Base-by-base conservation (phyloP, 2,113 vertebrate genomes). In the Pygoscelis antarcticus region DNA sequence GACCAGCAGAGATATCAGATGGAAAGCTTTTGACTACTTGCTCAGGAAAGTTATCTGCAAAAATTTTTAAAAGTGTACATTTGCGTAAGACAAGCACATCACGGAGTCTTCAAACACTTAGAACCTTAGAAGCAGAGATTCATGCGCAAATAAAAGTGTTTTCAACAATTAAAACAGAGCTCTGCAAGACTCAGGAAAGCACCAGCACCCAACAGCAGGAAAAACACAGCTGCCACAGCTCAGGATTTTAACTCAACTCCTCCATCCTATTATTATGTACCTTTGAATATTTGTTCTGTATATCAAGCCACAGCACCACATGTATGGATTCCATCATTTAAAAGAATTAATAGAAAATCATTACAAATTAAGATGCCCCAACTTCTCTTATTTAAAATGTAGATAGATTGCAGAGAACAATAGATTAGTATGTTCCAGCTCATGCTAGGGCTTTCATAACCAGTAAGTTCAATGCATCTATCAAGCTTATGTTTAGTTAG, bases 21-120 rank as follows among this genome's bases (percentile, higher is more conserved):
- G 98, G 98, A 82, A 99, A 99, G 72, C 90, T 98, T 79, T 99
- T 98, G 92, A 99, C 98, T 68, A 99, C 98, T 9, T 98, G 97
- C 64, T 99, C 98, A 38, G 98, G 97, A 95, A 99, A 99, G 90
- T 99, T 98, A 55, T 97, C 98, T 99, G 95, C 34, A 97, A 66
- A 90, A 70, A 84, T 8, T 23, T 23, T 46, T 6, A 11, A 2
- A 94, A 87, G 16, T 12, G 20, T 5, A 91, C 2, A 13, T 36
- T 83, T 90, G 60, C 5, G 2, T 10, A 19, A 21, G 46, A 36
- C 7, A 77, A 82, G 21, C 30, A 68, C 4, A 42, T 20, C 58
- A 52, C 0, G 2, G 26, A 76, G 8, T 49, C 27, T 44, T 46
- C 13, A 40, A 19, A 80, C 9, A 14, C 38, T 46, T 4, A 42